These are phyloP conservation scores for Chaenodraco wilsoni DNA, from an alignment of 2,797 vertebrate genomes.

Conservation along the genomic window DNA sequence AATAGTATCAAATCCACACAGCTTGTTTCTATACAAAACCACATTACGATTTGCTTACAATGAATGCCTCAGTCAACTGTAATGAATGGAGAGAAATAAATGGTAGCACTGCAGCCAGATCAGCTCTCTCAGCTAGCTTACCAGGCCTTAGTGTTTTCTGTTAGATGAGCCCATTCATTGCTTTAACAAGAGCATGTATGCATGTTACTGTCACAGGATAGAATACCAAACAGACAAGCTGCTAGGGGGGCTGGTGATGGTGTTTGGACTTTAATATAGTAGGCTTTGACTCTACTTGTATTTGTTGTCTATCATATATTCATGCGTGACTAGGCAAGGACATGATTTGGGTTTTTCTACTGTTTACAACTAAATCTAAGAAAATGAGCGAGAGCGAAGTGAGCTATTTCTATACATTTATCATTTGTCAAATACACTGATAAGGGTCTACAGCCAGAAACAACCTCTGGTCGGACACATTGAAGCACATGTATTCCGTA, in stretches of 20 bases:
- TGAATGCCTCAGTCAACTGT: slow-evolving; percentile 40
- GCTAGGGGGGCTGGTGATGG: slow-evolving; percentile 11
- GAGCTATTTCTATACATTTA: not conserved
- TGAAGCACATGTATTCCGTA: not conserved
- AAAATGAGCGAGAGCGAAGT: too few relatives aligned
- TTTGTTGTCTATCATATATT: slow-evolving; percentile 15
- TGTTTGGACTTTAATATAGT: slow-evolving; percentile 21
- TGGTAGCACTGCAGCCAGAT: slow-evolving; percentile 43
- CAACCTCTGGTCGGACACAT: not conserved
- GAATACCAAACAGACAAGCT: slow-evolving; percentile 56
- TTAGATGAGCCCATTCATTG: slow-evolving; percentile 71
- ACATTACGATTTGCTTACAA: slow-evolving; percentile 49
- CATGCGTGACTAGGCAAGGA: not conserved
- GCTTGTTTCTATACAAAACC: slow-evolving; percentile 34
- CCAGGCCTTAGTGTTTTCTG: slow-evolving; percentile 78
- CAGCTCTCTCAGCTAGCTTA: slow-evolving; percentile 63
- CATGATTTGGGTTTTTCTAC: not conserved
- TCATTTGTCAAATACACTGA: not conserved
- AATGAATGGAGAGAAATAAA: slow-evolving; percentile 35
- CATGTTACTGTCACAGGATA: slow-evolving; percentile 65
- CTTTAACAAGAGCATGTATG: slow-evolving; percentile 77
- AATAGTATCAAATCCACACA: slow-evolving; percentile 37
- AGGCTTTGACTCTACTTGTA: not conserved
- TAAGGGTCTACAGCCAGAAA: not conserved
- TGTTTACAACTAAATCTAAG: not conserved